Base-by-base conservation (phyloP, 2,888 invertebrate genomes). In the Nematopogon swammerdamellus region DNA sequence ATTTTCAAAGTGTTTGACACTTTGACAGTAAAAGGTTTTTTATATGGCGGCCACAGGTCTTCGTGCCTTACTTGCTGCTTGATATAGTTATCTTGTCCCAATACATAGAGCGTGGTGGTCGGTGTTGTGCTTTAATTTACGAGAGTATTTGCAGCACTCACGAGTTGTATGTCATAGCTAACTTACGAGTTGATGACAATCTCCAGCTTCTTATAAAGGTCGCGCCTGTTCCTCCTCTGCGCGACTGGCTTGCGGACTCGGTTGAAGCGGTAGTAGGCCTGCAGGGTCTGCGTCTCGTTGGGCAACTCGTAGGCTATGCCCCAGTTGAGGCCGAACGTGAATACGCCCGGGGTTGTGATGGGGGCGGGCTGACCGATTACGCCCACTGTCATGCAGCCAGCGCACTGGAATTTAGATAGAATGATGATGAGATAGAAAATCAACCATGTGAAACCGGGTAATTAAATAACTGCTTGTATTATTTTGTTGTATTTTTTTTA, bases 151-250 rank as follows among this genome's bases (percentile, higher is more conserved):
- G n/a, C n/a, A n/a, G n/a, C n/a, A n/a, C n/a, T n/a, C n/a, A n/a
- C n/a, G n/a, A n/a, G n/a, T n/a, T n/a, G n/a, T n/a, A n/a, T n/a
- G n/a, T n/a, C n/a, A n/a, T n/a, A n/a, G n/a, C n/a, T n/a, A n/a
- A n/a, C 84, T 80, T 65, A 91, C 91, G 85, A 85, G 58, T 88
- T 82, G 63, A 91, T 80, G 52, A 87, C 82, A 4, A 81, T 63
- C 61, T 89, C 89, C 49, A 91, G 59, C 60, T 86, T 87, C 49
- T 80, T 80, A 62, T 89, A 90, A 18, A 91, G 70, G 49, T 88
- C 85, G 16, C 90, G 65, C 0, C 89, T 76, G 53, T 82, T 84
- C 47, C 88, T 73, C 14, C 89, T 75, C 58, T 83, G 82, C 19
- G 82, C 65, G 3, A 80, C 57, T 1, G 81, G 74, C 49, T 75